Evolutionary conservation across 2,113 vertebrate genomes (phyloP), one percentile per base, ranked within the genome.

Genomic region (Procapra przewalskii): DNA sequence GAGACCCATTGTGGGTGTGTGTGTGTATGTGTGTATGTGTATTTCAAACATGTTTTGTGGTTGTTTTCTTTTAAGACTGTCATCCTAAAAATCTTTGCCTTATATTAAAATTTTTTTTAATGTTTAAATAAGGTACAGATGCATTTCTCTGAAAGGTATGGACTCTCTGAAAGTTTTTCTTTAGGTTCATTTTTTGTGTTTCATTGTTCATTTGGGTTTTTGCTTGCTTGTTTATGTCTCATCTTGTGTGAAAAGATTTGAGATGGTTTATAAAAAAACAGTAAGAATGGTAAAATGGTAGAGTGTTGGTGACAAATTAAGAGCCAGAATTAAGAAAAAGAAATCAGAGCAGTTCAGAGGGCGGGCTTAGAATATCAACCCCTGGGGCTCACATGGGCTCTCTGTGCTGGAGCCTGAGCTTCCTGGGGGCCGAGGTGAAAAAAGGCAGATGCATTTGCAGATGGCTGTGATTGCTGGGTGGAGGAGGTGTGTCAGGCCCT

Each of bases 1-100:
- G 96, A 98, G 85, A 96, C 98, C 97, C 89, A 77, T 75, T 79
- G 92, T 95, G 5, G 84, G 91, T 97, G 90, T 52, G 94, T 67
- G 83, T 94, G 95, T 92, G 60, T 67, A 94, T 79, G 92, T 94
- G 54, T 79, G 95, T 82, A 64, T 52, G 84, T 93, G 91, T 98
- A 91, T 98, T 97, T 97, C 96, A 98, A 96, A 96, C 88, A 33
- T 79, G 82, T 40, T 90, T 86, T 59, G 23, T 43, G 27, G 23
- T 33, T 55, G 5, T 5, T 31, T 13, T 59, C 11, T 60, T 94
- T 77, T 33, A 88, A 59, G 62, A 81, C 16, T 48, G 43, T 36
- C n/a, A 60, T 88, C 36, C 50, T 79, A 82, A 94, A 80, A 83
- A 50, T 84, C 6, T 88, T 82, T 88, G 54, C 36, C 67, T 90